These are phyloP conservation scores for Microcebus tavaratra DNA, from an alignment of 2,113 vertebrate species.

Conservation along the genomic window DNA sequence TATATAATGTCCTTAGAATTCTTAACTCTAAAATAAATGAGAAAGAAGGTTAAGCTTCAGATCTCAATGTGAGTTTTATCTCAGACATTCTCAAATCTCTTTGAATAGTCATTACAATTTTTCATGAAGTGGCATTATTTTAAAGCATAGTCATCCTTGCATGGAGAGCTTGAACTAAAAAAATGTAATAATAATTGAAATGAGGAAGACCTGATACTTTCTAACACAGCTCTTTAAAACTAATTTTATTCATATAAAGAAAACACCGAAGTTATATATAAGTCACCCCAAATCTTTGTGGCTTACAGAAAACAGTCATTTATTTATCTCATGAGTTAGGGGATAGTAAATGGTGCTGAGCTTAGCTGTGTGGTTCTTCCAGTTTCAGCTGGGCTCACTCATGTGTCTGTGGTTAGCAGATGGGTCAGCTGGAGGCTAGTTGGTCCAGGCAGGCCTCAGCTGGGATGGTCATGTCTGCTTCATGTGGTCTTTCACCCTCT, in stretches of 20 bases:
- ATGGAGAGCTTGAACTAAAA: background rate
- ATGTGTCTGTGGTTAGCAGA: too few species aligned
- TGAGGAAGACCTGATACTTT: background rate
- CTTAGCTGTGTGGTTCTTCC: background rate
- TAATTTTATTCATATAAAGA: background rate
- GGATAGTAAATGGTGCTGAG: background rate
- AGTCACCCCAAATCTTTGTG: background rate
- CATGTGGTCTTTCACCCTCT: background rate
- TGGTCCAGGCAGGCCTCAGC: too few species aligned
- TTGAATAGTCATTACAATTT: background rate
- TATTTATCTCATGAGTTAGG: background rate
- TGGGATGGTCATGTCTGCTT: background rate
- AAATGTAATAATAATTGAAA: background rate
- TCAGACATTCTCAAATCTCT: background rate
- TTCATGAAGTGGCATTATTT: background rate
- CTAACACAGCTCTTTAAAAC: background rate
- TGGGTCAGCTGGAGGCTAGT: too few species aligned
- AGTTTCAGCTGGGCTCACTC: background rate
- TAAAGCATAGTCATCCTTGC: background rate
- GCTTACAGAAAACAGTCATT: background rate
- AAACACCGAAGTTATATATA: background rate
- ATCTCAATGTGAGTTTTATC: background rate
- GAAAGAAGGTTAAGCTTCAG: background rate
- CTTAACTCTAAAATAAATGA: background rate
- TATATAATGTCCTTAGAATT: background rate